Evolutionary conservation across 2,888 invertebrate genomes (phyloP).

Genomic region (Yponomeuta malinellus): DNA sequence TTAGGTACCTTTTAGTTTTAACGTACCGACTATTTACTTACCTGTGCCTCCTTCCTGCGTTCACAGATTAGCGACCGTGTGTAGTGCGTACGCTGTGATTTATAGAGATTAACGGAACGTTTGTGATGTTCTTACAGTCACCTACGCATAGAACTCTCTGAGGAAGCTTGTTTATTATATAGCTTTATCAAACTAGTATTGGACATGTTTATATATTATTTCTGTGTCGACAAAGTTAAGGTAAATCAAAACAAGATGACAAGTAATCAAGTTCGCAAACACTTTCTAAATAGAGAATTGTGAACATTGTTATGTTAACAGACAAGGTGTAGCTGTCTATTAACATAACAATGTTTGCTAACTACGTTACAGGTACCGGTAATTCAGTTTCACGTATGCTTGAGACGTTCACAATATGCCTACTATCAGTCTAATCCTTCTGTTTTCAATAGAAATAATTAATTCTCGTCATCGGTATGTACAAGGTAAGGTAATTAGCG

Average conservation of each 20-base stretch:
- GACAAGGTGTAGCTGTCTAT: neutral
- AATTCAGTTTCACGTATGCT: constrained; percentile 15
- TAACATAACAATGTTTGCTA: constrained; percentile 4
- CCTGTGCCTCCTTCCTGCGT: constrained; percentile 32
- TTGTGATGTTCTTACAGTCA: neutral
- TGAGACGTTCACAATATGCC: constrained; percentile 19
- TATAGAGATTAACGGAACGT: neutral
- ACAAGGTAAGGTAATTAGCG: constrained; percentile 51
- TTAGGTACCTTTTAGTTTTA: constrained; percentile 72
- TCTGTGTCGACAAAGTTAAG: too few species aligned
- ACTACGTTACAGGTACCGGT: neutral
- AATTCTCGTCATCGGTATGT: constrained; percentile 46
- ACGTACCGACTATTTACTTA: constrained; percentile 62
- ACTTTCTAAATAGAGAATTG: neutral
- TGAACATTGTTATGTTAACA: too few species aligned
- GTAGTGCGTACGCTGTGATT: neutral
- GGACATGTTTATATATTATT: too few species aligned
- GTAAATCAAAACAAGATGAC: neutral
- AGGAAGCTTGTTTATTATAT: too few species aligned
- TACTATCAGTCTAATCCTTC: constrained; percentile 24
- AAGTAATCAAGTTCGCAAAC: neutral
- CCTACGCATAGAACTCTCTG: too few species aligned
- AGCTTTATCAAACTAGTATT: too few species aligned
- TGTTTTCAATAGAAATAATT: constrained; percentile 56
- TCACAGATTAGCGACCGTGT: constrained; percentile 36